Percentiles rank a stretch among this genome's conserved stretches.
phyloP scores from a whole-genome alignment of 2,113 vertebrate genomes.

The Campylorhamphus procurvoides region DNA sequence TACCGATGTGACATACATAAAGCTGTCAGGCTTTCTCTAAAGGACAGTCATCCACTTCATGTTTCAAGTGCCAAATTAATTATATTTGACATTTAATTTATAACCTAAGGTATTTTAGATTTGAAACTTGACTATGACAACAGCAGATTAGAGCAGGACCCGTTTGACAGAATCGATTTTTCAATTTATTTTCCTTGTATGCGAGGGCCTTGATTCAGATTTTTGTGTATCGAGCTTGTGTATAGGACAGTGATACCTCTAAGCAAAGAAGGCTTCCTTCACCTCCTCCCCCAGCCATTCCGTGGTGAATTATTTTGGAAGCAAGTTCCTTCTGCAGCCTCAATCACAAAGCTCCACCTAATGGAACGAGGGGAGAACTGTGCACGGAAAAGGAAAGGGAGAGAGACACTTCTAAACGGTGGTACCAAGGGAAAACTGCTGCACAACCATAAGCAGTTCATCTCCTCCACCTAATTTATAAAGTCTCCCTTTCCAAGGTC shows the following conservation, averaged over 20 bases:
- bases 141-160: conserved; percentile 61
- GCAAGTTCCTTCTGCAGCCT: not conserved
- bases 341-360: conserved; percentile 62
- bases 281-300: not conserved
- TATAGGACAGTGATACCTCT: conserved; percentile 43
- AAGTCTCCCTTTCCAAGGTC: not conserved
- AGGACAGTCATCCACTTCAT: conserved; percentile 65
- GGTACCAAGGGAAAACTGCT: not conserved
- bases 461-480: not conserved
- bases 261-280: conserved; percentile 29
- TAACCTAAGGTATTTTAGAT: conserved; percentile 75
- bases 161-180: conserved; percentile 68
- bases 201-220: conserved; percentile 13
- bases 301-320: not conserved
- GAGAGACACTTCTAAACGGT: not conserved
- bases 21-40: conserved; percentile 72
- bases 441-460: not conserved
- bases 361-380: conserved; percentile 19
- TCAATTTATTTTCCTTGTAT: conserved; percentile 61
- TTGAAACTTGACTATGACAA: conserved; percentile 64
- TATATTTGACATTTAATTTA: conserved; percentile 76
- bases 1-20: conserved; percentile 66
- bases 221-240: not conserved
- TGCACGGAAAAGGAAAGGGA: not conserved
- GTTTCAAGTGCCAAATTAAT: conserved; percentile 76